phyloP scores from a whole-genome alignment of 2,113 vertebrate species.

The Calyptomena viridis region DNA sequence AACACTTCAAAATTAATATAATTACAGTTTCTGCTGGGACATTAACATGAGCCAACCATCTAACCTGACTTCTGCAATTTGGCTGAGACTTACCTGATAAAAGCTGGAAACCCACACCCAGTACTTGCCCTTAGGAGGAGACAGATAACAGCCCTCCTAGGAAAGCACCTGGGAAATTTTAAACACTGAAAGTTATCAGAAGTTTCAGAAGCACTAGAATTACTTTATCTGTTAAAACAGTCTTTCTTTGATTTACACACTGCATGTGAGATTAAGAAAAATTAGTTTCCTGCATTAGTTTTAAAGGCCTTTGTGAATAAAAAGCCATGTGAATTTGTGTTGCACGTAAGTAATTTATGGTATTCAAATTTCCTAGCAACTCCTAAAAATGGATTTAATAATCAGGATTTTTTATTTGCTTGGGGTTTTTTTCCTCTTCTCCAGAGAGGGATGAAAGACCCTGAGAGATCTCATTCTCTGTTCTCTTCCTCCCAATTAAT shows the following conservation, averaged over 20 bases:
- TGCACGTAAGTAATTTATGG: not conserved
- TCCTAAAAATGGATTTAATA: conserved; percentile 12
- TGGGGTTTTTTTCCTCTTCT: not conserved
- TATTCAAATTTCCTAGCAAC: conserved; percentile 21
- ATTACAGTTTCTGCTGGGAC: not conserved
- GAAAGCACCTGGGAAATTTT: not conserved
- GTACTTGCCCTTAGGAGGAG: not conserved
- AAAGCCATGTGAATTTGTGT: conserved; percentile 12
- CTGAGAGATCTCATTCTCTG: not conserved
- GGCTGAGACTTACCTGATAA: not conserved
- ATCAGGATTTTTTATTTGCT: not conserved
- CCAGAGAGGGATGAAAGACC: not conserved
- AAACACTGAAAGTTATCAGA: not conserved
- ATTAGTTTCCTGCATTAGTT: not conserved
- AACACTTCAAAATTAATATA: not conserved
- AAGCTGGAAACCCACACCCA: not conserved
- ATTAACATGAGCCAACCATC: not conserved
- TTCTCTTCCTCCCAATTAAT: conserved; percentile 14
- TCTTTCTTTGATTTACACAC: not conserved
- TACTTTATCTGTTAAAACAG: not conserved
- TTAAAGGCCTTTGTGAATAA: conserved; percentile 7
- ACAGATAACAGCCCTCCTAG: not conserved
- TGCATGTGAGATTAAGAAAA: not conserved
- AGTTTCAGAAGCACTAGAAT: not conserved
- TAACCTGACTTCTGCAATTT: not conserved